phyloP scores from a whole-genome alignment of 2,797 vertebrate species.

The Todus mexicanus region DNA sequence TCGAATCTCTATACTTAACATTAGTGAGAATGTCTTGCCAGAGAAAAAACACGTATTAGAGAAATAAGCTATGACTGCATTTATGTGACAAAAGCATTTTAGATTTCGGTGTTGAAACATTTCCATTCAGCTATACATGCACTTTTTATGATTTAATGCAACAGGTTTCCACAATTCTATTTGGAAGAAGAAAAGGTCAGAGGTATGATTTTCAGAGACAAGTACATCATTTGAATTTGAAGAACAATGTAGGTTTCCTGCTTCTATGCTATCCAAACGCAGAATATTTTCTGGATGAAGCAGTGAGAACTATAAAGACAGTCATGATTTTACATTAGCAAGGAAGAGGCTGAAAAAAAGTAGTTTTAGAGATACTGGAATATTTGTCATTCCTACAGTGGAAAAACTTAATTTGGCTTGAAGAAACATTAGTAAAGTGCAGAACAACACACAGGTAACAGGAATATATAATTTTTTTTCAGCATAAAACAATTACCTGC shows the following conservation, averaged over 20 bases:
- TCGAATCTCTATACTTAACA: not conserved
- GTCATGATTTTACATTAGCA: not conserved
- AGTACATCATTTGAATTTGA: not conserved
- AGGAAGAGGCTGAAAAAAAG: not conserved
- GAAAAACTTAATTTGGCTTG: not conserved
- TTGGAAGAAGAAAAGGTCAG: not conserved
- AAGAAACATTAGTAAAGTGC: not conserved
- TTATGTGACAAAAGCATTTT: not conserved
- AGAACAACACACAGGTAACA: not conserved
- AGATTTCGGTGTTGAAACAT: not conserved
- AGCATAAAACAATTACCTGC: slow-evolving; percentile 70
- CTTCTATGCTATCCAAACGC: not conserved
- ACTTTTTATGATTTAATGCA: not conserved
- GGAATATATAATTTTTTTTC: not conserved
- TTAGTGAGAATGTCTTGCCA: not conserved
- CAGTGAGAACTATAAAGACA: not conserved
- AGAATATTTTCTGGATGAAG: not conserved
- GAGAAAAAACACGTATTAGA: not conserved
- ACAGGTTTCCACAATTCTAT: not conserved
- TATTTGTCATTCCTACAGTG: not conserved
- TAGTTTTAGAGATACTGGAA: not conserved
- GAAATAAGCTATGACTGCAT: not conserved
- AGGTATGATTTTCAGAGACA: not conserved
- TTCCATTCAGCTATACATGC: not conserved
- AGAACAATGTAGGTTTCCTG: not conserved